Conservation (phyloP, 2,113 vertebrate species). For the Isurus oxyrinchus region DNA sequence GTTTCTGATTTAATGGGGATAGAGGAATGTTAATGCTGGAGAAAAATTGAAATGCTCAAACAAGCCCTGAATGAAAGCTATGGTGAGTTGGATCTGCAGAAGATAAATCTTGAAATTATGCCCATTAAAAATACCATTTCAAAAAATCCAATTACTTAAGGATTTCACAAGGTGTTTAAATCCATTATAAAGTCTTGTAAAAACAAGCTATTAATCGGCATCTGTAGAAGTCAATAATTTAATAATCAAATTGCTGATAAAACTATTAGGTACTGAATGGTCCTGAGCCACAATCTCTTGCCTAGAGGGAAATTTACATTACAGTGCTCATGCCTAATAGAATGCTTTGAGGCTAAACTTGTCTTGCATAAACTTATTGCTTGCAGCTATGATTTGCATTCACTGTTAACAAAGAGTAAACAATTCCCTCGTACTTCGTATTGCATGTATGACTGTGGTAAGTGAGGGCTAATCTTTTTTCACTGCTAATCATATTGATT, state of each 20-base stretch:
- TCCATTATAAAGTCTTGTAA: not conserved
- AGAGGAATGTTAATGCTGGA: not conserved
- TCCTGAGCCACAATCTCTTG: constrained; percentile 66
- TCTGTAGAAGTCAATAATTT: constrained; percentile 28
- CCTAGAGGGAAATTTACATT: constrained; percentile 66
- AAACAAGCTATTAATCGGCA: not conserved
- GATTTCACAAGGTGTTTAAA: not conserved
- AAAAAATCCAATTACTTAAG: not conserved
- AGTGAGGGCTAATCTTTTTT: constrained; percentile 1
- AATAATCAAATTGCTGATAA: constrained; percentile 48
- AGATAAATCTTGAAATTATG: constrained; percentile 2
- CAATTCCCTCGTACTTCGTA: constrained; percentile 53
- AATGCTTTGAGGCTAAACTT: constrained; percentile 74
- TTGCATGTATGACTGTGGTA: constrained; percentile 38
- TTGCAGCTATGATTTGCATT: constrained; percentile 64
- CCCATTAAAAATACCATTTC: not conserved
- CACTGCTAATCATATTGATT: not conserved
- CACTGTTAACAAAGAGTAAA: constrained; percentile 59
- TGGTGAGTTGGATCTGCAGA: not conserved
- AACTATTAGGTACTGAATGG: constrained; percentile 58
- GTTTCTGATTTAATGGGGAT: not conserved
- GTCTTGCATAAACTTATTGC: constrained; percentile 67
- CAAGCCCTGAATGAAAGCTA: not conserved
- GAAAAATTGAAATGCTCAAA: not conserved
- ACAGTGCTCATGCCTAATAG: constrained; percentile 63